Evolutionary conservation across 2,888 invertebrate genomes (phyloP).

Genomic region (Drosophila peninsularis): DNA sequence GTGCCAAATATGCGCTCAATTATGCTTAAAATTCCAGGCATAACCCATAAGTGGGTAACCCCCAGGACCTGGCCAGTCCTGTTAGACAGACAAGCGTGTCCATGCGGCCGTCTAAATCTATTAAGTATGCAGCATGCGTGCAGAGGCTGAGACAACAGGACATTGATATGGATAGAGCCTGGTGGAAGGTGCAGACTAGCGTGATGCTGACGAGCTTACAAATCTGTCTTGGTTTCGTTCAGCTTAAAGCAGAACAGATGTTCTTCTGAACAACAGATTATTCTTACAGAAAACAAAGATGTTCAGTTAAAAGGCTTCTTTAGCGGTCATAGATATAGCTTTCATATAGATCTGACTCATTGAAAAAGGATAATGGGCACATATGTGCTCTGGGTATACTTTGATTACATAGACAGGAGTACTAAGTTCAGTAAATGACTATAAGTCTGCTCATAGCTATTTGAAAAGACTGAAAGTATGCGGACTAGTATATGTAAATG

Average conservation of each 20-base stretch:
- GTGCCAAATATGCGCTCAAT: constrained; percentile 70
- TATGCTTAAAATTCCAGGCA: constrained; percentile 75
- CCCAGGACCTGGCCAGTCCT: constrained; percentile 34
- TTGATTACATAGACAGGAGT: too few species aligned
- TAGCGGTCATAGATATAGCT: too few species aligned
- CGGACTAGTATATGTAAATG: too few species aligned
- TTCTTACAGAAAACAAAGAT: background rate
- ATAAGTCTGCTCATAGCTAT: too few species aligned
- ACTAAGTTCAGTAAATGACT: too few species aligned
- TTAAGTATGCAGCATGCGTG: constrained; percentile 74
- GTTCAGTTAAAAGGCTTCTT: constrained; percentile 2
- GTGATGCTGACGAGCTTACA: constrained; percentile 21
- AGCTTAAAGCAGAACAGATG: background rate
- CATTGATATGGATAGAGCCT: constrained; percentile 23
- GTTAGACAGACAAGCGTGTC: constrained; percentile 40
- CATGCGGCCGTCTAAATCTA: constrained; percentile 59
- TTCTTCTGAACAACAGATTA: constrained; percentile 13
- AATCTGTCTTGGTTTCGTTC: constrained; percentile 29
- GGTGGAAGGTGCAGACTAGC: background rate
- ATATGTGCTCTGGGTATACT: too few species aligned
- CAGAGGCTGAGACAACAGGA: constrained; percentile 29
- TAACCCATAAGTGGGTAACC: constrained; percentile 48
- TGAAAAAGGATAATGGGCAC: background rate
- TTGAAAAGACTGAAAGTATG: too few species aligned
- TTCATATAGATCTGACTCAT: too few species aligned